These are phyloP conservation scores for Diacarnus erythraeanus DNA, from an alignment of 37 sponge, comb jelly and placozoan genomes.

Conservation along the genomic window DNA sequence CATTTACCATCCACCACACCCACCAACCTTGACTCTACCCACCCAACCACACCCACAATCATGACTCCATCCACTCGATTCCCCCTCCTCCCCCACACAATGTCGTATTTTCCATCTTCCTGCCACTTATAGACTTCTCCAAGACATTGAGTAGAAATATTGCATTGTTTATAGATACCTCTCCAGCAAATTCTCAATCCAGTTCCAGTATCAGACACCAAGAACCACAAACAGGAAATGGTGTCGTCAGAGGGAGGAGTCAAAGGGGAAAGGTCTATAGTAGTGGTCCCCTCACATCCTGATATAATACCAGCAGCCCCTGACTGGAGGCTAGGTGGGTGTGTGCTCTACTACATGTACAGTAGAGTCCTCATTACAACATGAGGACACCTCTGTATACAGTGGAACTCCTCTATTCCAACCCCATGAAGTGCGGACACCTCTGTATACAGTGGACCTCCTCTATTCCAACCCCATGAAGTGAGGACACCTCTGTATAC, in stretches of 20 bases:
- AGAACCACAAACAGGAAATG: background rate
- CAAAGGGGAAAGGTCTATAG: too few species aligned
- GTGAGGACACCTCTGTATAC: too few species aligned
- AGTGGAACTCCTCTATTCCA: too few species aligned
- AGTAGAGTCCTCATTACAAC: background rate
- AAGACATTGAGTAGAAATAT: background rate
- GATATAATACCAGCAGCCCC: constrained; percentile 19
- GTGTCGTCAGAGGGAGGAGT: background rate
- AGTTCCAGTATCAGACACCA: background rate
- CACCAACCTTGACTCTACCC: background rate
- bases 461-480: too few species aligned
- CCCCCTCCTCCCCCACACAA: background rate
- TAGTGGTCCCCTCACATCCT: constrained; percentile 32
- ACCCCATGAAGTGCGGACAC: too few species aligned
- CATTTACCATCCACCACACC: too few species aligned
- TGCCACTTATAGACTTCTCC: background rate
- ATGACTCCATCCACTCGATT: background rate
- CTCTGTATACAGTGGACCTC: too few species aligned
- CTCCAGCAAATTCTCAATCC: constrained; percentile 2
- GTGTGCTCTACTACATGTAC: background rate
- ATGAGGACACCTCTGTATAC: too few species aligned
- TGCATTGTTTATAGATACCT: background rate
- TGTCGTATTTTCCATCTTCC: background rate
- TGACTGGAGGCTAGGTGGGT: constrained; percentile 17
- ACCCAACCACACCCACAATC: background rate